Evolutionary conservation across 2,888 invertebrate genomes (phyloP).

Genomic region (Cheilosia urbana): DNA sequence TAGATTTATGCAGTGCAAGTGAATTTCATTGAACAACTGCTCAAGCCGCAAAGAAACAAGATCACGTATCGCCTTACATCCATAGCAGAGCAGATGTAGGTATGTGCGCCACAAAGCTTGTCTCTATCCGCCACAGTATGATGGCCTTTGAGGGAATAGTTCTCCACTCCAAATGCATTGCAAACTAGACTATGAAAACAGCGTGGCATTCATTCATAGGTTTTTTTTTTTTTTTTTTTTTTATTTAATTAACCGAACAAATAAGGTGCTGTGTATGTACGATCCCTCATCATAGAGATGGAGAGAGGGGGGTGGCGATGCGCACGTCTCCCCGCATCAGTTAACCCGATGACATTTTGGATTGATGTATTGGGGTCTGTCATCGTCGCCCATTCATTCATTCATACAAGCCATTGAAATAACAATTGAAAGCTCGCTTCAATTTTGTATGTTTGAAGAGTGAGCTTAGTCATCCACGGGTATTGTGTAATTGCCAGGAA

Average conservation of each 20-base stretch:
- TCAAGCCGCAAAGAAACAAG: constrained; percentile 13
- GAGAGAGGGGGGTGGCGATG: constrained; percentile 1
- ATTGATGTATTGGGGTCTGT: constrained; percentile 66
- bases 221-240: constrained; percentile 17
- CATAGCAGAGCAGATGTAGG: background rate
- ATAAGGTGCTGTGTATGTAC: constrained; percentile 52
- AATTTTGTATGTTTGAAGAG: constrained; percentile 22
- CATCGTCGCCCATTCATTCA: constrained; percentile 50
- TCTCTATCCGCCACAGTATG: constrained; percentile 33
- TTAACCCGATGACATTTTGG: constrained; percentile 63
- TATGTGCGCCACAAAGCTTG: constrained; percentile 33
- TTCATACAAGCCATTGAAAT: constrained; percentile 32
- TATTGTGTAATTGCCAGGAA: constrained; percentile 54
- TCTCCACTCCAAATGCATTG: background rate
- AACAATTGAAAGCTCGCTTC: constrained; percentile 64
- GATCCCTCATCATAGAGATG: background rate
- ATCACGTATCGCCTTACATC: constrained; percentile 4
- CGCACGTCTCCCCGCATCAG: constrained; percentile 25
- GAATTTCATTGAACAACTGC: background rate
- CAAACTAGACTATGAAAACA: constrained; percentile 42
- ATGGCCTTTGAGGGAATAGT: constrained; percentile 29
- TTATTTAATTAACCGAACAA: constrained; percentile 66
- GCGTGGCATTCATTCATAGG: constrained; percentile 56
- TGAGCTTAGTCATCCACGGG: constrained; percentile 51
- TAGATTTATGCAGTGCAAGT: background rate